Evolutionary conservation across 2,797 vertebrate genomes (phyloP).

Genomic region (Pitangus sulphuratus): DNA sequence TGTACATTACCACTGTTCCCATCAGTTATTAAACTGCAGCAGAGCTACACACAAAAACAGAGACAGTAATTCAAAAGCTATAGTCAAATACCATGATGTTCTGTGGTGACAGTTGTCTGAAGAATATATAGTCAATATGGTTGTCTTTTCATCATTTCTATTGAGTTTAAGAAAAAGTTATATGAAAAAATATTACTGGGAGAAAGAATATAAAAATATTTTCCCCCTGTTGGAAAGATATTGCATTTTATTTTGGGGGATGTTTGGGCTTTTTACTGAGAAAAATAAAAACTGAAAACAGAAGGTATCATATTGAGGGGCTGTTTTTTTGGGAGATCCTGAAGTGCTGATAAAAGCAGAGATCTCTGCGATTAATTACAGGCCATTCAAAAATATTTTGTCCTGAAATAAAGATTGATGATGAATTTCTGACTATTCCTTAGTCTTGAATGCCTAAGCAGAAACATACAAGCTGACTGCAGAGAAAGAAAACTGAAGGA

Average conservation of each 20-base stretch:
- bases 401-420: not conserved
- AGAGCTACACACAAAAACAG: not conserved
- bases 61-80: not conserved
- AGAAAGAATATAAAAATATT: not conserved
- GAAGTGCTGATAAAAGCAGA: not conserved
- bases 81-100: not conserved
- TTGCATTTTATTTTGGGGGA: not conserved
- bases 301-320: not conserved
- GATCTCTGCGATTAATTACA: not conserved
- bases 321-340: not conserved
- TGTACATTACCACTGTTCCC: not conserved
- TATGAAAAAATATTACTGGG: not conserved
- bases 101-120: not conserved
- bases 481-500: not conserved
- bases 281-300: not conserved
- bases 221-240: not conserved
- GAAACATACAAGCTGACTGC: not conserved
- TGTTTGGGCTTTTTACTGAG: not conserved
- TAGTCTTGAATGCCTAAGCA: constrained; percentile 11
- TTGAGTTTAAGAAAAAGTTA: not conserved
- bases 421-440: constrained; percentile 17
- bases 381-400: not conserved
- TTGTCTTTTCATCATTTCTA: not conserved
- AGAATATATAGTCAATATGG: not conserved
- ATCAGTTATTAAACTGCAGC: not conserved